phyloP scores from a whole-genome alignment of 1,140 invertebrate genomes.

The Spodoptera litura region DNA sequence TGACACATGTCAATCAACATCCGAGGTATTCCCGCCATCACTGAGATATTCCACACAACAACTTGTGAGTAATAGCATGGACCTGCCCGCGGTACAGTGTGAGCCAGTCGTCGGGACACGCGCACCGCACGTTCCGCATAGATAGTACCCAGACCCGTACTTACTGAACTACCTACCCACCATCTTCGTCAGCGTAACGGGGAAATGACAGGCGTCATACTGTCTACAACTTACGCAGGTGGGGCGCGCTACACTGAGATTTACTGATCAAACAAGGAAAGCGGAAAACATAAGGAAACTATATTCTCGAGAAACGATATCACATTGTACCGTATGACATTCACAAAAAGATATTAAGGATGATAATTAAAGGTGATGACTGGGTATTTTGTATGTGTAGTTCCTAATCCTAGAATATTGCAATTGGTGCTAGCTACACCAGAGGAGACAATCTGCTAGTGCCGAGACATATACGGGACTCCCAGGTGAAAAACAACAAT shows the following conservation, averaged over 20 bases:
- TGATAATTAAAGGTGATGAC: no score
- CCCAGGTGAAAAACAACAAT: no score
- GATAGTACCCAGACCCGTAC: no score
- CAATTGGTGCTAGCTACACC: no score
- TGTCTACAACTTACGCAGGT: background rate
- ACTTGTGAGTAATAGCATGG: background rate
- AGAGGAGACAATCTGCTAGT: no score
- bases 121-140: conserved; percentile 1
- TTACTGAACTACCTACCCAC: background rate
- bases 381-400: no score
- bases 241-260: background rate
- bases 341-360: background rate
- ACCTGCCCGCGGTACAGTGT: background rate
- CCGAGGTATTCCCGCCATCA: background rate
- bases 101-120: background rate
- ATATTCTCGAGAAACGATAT: no score
- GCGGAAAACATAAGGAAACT: background rate
- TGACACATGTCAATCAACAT: conserved; percentile 4
- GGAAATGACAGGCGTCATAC: background rate
- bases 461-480: no score
- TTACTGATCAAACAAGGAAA: background rate
- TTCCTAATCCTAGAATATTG: no score
- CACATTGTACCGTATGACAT: background rate
- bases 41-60: background rate
- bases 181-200: background rate